Evolutionary conservation across 2,113 vertebrate species (phyloP).

Genomic region (Rattus rattus): DNA sequence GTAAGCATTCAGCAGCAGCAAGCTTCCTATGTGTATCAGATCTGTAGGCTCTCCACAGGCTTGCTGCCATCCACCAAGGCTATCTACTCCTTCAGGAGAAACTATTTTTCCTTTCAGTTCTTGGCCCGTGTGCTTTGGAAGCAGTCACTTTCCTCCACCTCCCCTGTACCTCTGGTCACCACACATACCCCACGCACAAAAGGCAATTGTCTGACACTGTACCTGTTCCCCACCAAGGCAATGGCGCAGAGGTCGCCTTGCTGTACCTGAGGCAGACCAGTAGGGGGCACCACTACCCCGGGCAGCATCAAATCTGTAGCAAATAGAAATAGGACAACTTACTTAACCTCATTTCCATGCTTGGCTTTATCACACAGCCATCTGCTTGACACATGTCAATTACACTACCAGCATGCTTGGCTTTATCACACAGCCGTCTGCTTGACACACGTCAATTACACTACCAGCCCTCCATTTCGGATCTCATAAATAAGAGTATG

Average conservation of each 20-base stretch:
- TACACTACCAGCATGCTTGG: conserved; percentile 18
- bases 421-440: neutral
- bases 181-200: neutral
- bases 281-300: conserved; percentile 91
- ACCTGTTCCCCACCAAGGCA: conserved; percentile 93
- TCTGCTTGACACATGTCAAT: neutral
- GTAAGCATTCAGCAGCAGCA: neutral
- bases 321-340: conserved; percentile 56
- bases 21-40: neutral
- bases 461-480: neutral
- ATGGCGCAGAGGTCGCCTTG: conserved; percentile 92
- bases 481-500: neutral
- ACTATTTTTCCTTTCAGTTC: neutral
- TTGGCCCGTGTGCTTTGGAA: conserved; percentile 5
- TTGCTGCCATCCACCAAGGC: neutral
- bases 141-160: neutral
- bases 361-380: conserved; percentile 29
- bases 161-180: neutral
- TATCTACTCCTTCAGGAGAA: neutral
- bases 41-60: neutral
- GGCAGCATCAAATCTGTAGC: conserved; percentile 97
- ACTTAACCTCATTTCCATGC: conserved; percentile 44
- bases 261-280: conserved; percentile 92
- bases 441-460: neutral
- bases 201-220: conserved; percentile 32